Evolutionary conservation across 2,888 invertebrate genomes (phyloP).

Genomic region (Amphiduros pacificus): DNA sequence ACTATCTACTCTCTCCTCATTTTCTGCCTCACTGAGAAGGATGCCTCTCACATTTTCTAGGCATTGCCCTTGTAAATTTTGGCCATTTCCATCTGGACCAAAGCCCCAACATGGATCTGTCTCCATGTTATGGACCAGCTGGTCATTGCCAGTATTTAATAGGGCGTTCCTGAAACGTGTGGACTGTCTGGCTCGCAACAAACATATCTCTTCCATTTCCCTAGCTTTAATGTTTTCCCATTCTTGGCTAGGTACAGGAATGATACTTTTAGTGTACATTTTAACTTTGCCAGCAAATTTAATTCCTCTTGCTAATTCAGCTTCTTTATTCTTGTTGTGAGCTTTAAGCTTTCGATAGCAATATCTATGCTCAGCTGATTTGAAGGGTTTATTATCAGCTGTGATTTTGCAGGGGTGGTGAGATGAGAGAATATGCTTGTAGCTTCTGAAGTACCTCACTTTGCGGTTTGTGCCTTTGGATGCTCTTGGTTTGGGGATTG

Average conservation of each 20-base stretch:
- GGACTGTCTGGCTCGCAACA: background rate
- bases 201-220: background rate
- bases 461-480: no score
- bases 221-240: background rate
- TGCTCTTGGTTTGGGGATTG: no score
- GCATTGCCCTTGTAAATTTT: background rate
- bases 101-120: background rate
- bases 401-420: background rate
- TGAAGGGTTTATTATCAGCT: background rate
- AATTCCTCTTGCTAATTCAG: background rate
- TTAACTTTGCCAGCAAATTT: background rate
- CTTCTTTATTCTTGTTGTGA: background rate
- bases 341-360: background rate
- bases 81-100: background rate
- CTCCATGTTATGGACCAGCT: conserved; percentile 1
- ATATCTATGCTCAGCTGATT: background rate
- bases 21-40: no score
- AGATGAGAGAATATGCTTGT: background rate
- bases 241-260: background rate
- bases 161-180: background rate
- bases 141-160: background rate
- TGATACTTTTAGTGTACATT: background rate
- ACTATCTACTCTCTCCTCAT: no score
- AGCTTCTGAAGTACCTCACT: background rate
- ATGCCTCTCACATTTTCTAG: background rate